Base-by-base conservation (phyloP, 2,888 invertebrate genomes). In the Lasioglossum villosulum region DNA sequence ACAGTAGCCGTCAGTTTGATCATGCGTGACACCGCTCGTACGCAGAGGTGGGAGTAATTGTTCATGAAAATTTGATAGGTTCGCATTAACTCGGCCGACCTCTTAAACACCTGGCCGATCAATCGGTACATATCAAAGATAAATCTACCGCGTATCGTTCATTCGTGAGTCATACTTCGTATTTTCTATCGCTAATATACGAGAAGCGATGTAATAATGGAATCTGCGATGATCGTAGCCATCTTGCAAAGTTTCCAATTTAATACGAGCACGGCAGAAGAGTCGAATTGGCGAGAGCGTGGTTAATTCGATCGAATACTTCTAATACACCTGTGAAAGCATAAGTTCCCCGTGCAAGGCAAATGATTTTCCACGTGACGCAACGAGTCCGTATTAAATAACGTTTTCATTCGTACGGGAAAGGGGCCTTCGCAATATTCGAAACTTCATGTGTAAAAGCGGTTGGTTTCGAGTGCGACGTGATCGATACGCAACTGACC, bases 51-150 rank as follows among this genome's bases (percentile, higher is more conserved):
- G 90, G 91, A 88, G 90, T 91, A 91, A 90, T 89, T 85, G 88
- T 73, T 86, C 89, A 90, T 90, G 91, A 90, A 90, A 90, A 85
- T 86, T 90, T 90, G 63, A 90, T 90, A 82, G 72, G 70, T 77
- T 72, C 81, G 82, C 85, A 73, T 88, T 91, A 86, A 88, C 86
- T 86, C 82, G 75, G 71, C 19, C 83, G 86, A 91, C 90, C 91
- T 91, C 75, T 80, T 76, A 86, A 85, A 81, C 84, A 85, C 80
- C 82, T 84, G 83, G 19, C 63, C 87, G 86, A 90, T 90, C 91
- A 86, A 87, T 89, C 78, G 75, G 71, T 83, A 77, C 2, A 52
- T 70, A 74, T 71, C 74, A 77, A 80, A 81, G 70, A 37, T 70
- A 45, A 74, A 68, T 73, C 34, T 70, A 80, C n/a, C 14, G 5